phyloP scores from a whole-genome alignment of 2,888 invertebrate species.

The Leistus spinibarbis region DNA sequence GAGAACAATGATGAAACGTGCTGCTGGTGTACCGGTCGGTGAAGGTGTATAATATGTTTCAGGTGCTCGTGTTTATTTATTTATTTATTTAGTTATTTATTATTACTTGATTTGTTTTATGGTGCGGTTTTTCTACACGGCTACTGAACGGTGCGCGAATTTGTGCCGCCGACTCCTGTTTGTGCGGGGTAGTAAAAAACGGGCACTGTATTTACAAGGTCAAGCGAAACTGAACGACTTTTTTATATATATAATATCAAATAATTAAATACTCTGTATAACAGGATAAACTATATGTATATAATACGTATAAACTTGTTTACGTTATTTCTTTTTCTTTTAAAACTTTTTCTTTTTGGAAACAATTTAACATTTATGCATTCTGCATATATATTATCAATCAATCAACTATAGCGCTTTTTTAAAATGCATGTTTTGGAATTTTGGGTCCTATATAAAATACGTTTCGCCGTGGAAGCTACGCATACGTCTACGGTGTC shows the following conservation, averaged over 20 bases:
- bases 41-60: constrained; percentile 10
- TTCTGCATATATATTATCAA: constrained; percentile 43
- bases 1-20: constrained; percentile 14
- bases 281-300: constrained; percentile 44
- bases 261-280: constrained; percentile 36
- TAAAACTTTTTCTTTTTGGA: constrained; percentile 39
- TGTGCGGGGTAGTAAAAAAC: constrained; percentile 48
- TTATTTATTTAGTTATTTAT: neutral
- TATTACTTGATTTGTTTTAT: constrained; percentile 9
- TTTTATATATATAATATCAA: constrained; percentile 28
- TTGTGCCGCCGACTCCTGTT: constrained; percentile 44
- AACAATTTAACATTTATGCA: constrained; percentile 44
- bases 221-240: constrained; percentile 43
- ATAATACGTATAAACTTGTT: constrained; percentile 40
- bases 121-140: constrained; percentile 4
- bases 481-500: constrained; percentile 45
- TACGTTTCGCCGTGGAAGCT: constrained; percentile 50
- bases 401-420: constrained; percentile 41
- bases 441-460: constrained; percentile 45
- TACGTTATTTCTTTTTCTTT: constrained; percentile 30
- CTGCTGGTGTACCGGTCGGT: constrained; percentile 14
- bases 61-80: constrained; percentile 20
- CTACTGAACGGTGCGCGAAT: constrained; percentile 36
- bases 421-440: constrained; percentile 37
- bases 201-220: constrained; percentile 46